These are phyloP conservation scores for Emydoidea blandingii DNA, from an alignment of 2,797 vertebrate genomes.

Conservation along the genomic window DNA sequence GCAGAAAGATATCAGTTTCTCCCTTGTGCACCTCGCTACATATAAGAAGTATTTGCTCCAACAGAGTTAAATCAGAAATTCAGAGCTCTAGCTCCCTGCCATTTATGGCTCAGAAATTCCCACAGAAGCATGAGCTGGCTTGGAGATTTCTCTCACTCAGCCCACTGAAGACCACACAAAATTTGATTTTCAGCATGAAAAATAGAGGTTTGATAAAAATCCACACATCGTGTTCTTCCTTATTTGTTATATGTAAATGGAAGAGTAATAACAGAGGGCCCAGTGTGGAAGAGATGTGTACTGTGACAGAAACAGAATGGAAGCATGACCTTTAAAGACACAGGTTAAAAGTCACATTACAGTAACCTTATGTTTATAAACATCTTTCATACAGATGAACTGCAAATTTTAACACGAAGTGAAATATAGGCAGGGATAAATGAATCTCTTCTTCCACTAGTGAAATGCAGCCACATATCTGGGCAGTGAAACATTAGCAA, in stretches of 20 bases:
- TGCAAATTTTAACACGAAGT: background rate
- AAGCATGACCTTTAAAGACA: background rate
- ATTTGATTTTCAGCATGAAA: background rate
- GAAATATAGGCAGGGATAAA: background rate
- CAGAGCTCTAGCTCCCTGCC: background rate
- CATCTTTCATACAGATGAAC: background rate
- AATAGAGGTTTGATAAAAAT: background rate
- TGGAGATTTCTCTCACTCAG: background rate
- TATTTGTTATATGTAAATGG: background rate
- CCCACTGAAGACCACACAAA: background rate
- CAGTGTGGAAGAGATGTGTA: rapidly evolving
- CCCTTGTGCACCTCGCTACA: background rate
- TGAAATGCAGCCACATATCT: background rate
- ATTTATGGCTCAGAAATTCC: background rate
- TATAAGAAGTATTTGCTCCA: background rate
- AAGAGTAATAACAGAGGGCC: background rate
- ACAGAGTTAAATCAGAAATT: background rate
- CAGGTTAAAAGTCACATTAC: background rate
- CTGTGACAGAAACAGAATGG: background rate
- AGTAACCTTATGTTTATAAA: background rate
- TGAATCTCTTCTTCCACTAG: background rate
- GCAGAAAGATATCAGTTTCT: background rate
- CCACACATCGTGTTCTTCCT: background rate
- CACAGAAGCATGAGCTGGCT: background rate
- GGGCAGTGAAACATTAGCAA: background rate